Evolutionary conservation across 2,797 vertebrate genomes (phyloP).

Genomic region (Ibycter americanus): DNA sequence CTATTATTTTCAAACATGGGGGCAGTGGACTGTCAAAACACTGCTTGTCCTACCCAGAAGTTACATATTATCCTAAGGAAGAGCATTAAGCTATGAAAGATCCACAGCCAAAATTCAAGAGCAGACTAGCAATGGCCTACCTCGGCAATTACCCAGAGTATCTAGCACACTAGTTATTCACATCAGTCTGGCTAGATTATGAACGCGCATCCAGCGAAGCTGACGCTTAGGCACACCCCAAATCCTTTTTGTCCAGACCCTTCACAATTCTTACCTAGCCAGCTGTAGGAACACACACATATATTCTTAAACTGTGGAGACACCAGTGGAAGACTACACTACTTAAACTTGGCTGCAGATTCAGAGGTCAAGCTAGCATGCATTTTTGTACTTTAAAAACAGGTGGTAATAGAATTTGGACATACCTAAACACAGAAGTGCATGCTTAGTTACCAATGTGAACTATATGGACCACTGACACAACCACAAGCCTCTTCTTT

Average conservation of each 20-base stretch:
- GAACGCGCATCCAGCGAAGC: not conserved
- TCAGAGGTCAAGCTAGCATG: not conserved
- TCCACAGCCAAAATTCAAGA: not conserved
- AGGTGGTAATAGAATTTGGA: not conserved
- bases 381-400: not conserved
- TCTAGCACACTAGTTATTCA: not conserved
- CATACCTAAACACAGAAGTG: not conserved
- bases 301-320: not conserved
- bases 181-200: not conserved
- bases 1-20: not conserved
- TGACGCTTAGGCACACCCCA: fast-evolving
- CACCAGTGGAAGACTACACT: not conserved
- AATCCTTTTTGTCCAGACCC: not conserved
- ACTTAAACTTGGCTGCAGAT: not conserved
- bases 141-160: not conserved
- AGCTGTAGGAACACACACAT: not conserved
- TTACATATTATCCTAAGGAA: not conserved
- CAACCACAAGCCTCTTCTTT: not conserved
- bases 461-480: not conserved
- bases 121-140: not conserved
- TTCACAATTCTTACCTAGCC: not conserved
- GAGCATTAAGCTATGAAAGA: not conserved
- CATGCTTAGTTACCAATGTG: not conserved
- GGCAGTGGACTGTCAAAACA: not conserved
- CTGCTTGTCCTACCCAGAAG: not conserved